These are phyloP conservation scores for Mus pahari DNA, from an alignment of 2,113 vertebrate genomes.

Conservation along the genomic window DNA sequence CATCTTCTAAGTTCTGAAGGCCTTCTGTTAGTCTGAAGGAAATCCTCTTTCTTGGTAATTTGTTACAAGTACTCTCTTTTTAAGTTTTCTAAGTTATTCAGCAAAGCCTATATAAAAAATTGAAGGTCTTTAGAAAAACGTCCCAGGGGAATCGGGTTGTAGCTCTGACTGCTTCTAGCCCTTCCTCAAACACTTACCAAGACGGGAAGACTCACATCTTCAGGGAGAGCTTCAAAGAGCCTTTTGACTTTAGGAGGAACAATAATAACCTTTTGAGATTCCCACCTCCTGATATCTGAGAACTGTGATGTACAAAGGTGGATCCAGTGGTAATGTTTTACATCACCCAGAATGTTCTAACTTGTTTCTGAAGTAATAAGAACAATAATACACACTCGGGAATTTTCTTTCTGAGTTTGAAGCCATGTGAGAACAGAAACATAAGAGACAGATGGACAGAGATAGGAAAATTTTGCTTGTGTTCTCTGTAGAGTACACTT, in stretches of 20 bases:
- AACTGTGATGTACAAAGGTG: background rate
- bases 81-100: conserved; percentile 7
- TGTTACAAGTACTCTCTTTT: background rate
- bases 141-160: background rate
- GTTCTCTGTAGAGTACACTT: background rate
- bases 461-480: background rate
- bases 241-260: background rate
- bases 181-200: background rate
- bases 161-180: background rate
- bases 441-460: background rate
- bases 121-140: conserved; percentile 42
- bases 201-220: no score
- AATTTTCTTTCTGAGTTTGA: background rate
- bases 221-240: accelerated
- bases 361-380: background rate
- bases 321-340: background rate
- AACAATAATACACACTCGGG: background rate
- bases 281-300: background rate
- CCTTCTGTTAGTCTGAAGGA: background rate
- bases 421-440: background rate
- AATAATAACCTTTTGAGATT: background rate
- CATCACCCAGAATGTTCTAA: background rate
- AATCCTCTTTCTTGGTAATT: background rate
- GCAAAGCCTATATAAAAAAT: background rate
- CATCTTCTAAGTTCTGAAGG: background rate